Percentiles rank a stretch among this genome's conserved stretches.
Evolutionary conservation across 2,888 invertebrate species (phyloP).

Genomic region (Agrochola circellaris): DNA sequence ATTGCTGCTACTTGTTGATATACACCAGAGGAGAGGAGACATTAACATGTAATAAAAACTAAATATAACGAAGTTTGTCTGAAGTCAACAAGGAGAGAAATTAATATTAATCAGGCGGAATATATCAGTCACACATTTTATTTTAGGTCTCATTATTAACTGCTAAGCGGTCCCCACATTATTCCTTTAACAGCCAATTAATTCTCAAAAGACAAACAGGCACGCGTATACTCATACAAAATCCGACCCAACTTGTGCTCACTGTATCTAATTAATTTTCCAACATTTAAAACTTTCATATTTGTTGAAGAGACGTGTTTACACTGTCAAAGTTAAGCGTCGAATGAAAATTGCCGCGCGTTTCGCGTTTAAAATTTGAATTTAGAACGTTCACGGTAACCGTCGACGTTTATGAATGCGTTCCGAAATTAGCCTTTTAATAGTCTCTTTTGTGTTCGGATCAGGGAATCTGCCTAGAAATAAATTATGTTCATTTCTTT

Average conservation of each 20-base stretch:
- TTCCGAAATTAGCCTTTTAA: conserved; percentile 76
- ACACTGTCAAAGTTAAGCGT: conserved; percentile 64
- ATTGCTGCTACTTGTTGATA: conserved; percentile 51
- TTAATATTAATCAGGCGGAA: background rate
- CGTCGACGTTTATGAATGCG: conserved; percentile 72
- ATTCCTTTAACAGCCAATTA: conserved; percentile 52
- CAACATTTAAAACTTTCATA: conserved; percentile 68
- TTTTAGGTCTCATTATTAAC: conserved; percentile 15
- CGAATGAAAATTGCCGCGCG: conserved; percentile 66
- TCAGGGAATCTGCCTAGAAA: conserved; percentile 57
- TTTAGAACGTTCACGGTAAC: conserved; percentile 70
- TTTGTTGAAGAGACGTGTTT: conserved; percentile 68
- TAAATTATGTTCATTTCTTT: conserved; percentile 61
- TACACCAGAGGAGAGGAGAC: conserved; percentile 4
- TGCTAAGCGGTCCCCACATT: conserved; percentile 35
- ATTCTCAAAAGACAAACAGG: conserved; percentile 57
- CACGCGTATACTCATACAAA: conserved; percentile 48
- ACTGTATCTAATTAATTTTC: conserved; percentile 66
- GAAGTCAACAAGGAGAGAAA: background rate
- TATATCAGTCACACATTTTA: conserved; percentile 1
- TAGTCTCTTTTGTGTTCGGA: conserved; percentile 68
- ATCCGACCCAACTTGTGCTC: conserved; percentile 45
- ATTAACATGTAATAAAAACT: conserved; percentile 25
- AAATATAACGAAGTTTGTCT: background rate
- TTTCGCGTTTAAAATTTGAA: conserved; percentile 70